Base-by-base conservation (phyloP, 2,113 vertebrate genomes). In the Brachypteracias leptosomus region DNA sequence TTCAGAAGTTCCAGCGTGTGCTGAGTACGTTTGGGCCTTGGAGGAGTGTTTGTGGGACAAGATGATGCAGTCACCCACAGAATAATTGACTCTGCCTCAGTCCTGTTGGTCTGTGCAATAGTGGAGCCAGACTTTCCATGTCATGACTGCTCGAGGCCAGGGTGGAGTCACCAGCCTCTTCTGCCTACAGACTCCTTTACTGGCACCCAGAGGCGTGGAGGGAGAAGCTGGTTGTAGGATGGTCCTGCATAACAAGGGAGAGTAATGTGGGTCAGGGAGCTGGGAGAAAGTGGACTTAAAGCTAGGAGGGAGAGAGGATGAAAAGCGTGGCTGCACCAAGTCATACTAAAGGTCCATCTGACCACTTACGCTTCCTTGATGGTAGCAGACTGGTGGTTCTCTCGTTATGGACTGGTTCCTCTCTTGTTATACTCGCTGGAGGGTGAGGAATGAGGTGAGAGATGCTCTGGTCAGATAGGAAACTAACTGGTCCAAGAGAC, bases 171-270 rank as follows among this genome's bases (percentile, higher is more conserved):
- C 35, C 21, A 16, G 47, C 13, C 42, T 54, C 28, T 62, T 13
- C 4, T 71, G 85, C 61, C 52, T 67, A 24, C 52, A 9, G 72
- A n/a, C 46, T 49, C 33, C 29, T 75, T 33, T 17, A 10, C 0
- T 44, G 52, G 73, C 20, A 20, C 22, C 10, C 36, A 28, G 40
- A 0, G 9, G 36, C 16, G 29, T 4, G 3, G 61, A 42, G 72
- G 72, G 31, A 63, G 57, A 8, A 47, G 51, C 10, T 14, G 49
- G 10, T 54, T 40, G 66, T 18, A 44, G 40, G 20, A 10, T 7
- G 20, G 65, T 1, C 36, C 36, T 17, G 58, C 21, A 1, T 1
- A 8, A 6, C 13, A 2, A 7, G 42, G 74, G 9, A 13, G 61
- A 15, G 10, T 9, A 51, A 20, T 1, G 2, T 17, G 26, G 15